phyloP scores from a whole-genome alignment of 2,888 invertebrate species.

The Aphrophora alni region DNA sequence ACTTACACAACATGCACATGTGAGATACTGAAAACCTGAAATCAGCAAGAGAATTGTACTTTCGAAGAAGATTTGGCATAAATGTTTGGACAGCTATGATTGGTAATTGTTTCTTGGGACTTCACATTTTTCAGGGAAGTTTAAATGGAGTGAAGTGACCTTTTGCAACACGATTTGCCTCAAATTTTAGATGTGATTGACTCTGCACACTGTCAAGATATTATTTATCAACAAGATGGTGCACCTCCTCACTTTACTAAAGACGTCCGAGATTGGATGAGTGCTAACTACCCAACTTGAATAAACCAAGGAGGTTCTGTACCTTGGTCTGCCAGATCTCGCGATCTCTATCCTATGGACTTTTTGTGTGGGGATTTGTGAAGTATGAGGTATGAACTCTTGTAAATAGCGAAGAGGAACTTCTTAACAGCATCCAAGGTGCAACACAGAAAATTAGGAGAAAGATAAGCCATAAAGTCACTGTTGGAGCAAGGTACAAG shows the following conservation, averaged over 20 bases:
- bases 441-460: constrained; percentile 11
- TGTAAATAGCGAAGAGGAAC: constrained; percentile 23
- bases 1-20: constrained; percentile 26
- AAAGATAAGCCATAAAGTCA: constrained; percentile 16
- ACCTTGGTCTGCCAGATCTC: constrained; percentile 23
- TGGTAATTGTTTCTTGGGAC: constrained; percentile 17
- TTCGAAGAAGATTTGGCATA: constrained; percentile 7
- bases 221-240: constrained; percentile 28
- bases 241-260: constrained; percentile 8
- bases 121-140: constrained; percentile 20
- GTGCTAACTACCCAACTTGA: constrained; percentile 13
- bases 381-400: constrained; percentile 14
- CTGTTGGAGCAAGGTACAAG: constrained; percentile 22
- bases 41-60: neutral
- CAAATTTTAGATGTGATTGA: constrained; percentile 20
- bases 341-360: constrained; percentile 7
- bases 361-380: constrained; percentile 22
- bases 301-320: constrained; percentile 4
- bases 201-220: neutral
- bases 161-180: constrained; percentile 24
- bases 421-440: constrained; percentile 14
- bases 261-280: constrained; percentile 18
- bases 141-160: constrained; percentile 9
- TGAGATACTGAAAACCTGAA: constrained; percentile 9
- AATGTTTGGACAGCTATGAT: constrained; percentile 17